Conservation (phyloP, 1,140 invertebrate genomes). For the Heliothis virescens region DNA sequence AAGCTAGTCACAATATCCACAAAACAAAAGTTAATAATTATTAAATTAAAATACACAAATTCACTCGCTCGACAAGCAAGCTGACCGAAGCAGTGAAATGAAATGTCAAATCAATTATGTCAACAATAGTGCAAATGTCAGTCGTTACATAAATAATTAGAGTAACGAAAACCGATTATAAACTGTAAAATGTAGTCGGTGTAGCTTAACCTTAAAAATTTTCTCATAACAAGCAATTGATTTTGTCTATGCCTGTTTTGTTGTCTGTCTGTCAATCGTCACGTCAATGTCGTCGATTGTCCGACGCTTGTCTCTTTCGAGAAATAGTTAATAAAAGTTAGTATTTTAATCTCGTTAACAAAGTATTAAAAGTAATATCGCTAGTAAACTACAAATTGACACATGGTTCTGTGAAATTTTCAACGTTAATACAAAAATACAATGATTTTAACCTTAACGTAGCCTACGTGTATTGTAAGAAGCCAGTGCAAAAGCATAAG, state of each 20-base stretch:
- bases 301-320: constrained; percentile 43
- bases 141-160: no score
- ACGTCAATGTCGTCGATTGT: constrained; percentile 34
- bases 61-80: neutral
- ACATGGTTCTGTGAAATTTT: constrained; percentile 15
- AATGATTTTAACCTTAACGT: constrained; percentile 38
- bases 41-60: constrained; percentile 15
- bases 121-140: no score
- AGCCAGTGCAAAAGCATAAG: constrained; percentile 30
- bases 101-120: no score
- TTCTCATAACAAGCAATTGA: neutral
- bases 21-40: neutral
- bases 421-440: constrained; percentile 15
- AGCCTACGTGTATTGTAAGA: constrained; percentile 49
- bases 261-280: neutral
- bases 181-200: no score
- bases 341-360: constrained; percentile 10
- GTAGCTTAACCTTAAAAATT: no score
- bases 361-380: constrained; percentile 22
- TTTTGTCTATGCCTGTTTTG: neutral
- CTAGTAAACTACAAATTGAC: constrained; percentile 5
- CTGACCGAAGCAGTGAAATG: no score
- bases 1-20: neutral
- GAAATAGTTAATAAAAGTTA: constrained; percentile 18
- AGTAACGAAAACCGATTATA: no score